phyloP scores from a whole-genome alignment of 2,113 vertebrate genomes.

The Melozone crissalis region DNA sequence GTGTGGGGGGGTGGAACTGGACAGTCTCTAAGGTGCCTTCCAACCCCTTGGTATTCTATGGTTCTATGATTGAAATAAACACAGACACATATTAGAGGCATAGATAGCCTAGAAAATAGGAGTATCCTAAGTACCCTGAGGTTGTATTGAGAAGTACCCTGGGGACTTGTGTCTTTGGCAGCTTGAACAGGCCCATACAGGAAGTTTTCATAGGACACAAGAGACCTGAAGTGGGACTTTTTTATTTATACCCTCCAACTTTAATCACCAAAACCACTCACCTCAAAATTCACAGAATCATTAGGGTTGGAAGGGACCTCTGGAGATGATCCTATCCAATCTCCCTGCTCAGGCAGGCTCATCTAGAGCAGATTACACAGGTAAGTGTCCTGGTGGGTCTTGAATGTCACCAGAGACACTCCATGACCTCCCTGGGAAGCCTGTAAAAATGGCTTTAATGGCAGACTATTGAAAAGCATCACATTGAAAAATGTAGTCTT shows the following conservation, averaged over 20 bases:
- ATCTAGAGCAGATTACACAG: not conserved
- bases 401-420: not conserved
- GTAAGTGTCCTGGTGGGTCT: fast-evolving
- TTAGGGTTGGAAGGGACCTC: not conserved
- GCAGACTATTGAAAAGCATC: not conserved
- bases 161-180: fast-evolving
- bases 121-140: not conserved
- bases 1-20: fast-evolving
- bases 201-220: too few species aligned
- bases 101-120: not conserved
- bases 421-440: not conserved
- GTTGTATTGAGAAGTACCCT: not conserved
- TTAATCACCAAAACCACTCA: not conserved
- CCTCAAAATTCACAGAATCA: not conserved
- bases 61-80: not conserved
- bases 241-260: fast-evolving
- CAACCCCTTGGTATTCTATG: not conserved
- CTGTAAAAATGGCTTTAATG: not conserved
- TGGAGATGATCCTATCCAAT: not conserved
- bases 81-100: fast-evolving
- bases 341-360: not conserved
- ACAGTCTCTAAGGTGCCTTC: not conserved
- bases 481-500: not conserved
- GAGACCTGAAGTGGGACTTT: not conserved
- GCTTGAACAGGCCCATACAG: not conserved